phyloP scores from a whole-genome alignment of 2,113 vertebrate species.

The Elachura formosa region DNA sequence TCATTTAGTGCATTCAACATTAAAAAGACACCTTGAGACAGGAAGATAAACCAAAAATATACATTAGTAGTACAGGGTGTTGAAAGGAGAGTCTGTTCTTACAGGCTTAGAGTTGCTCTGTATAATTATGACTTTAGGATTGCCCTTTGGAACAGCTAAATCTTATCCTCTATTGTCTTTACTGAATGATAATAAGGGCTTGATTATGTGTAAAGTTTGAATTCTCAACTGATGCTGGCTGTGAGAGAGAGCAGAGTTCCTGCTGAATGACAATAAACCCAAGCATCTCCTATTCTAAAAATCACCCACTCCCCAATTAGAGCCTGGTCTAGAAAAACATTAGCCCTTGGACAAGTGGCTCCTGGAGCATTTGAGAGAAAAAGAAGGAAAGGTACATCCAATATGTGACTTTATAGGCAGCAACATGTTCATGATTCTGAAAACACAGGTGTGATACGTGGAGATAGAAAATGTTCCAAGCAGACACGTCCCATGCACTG shows the following conservation, averaged over 20 bases:
- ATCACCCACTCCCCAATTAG: background rate
- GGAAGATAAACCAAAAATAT: background rate
- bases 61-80: background rate
- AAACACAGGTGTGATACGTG: background rate
- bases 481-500: background rate
- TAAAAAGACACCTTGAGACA: background rate
- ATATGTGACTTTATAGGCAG: background rate
- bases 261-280: background rate
- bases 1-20: background rate
- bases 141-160: background rate
- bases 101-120: background rate
- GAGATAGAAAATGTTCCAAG: background rate
- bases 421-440: background rate
- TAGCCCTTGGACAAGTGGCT: background rate
- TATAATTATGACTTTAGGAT: background rate
- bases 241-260: background rate
- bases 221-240: background rate
- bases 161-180: background rate
- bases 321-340: background rate
- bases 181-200: background rate
- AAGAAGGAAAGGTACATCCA: background rate
- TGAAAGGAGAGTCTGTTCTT: background rate
- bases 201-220: background rate
- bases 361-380: background rate
- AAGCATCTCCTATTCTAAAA: background rate